Evolutionary conservation across 2,113 vertebrate genomes (phyloP), one percentile per base, ranked within the genome.

Genomic region (Hippocampus barbouri): DNA sequence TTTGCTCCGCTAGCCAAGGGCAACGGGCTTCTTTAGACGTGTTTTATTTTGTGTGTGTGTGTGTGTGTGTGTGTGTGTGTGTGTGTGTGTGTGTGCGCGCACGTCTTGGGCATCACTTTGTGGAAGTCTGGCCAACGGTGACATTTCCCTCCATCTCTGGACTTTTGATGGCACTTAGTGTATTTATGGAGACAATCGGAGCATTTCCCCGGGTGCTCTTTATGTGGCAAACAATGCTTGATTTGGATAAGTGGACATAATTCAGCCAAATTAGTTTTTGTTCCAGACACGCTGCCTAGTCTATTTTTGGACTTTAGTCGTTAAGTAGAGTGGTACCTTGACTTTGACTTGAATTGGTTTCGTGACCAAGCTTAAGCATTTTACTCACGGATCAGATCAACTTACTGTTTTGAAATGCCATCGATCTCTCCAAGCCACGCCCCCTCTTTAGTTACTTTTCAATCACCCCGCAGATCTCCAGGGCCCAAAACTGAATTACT

Each of bases 31-130:
- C 60, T 75, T 74, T 10, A 21, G 70, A 59, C 73, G 68, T 54
- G 40, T 63, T 85, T 84, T 79, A 79, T 83, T 80, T 77, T 61
- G 47, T 4, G 34, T 74, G 72, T 74, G 79, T 38, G 60, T 34
- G 45, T 43, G 41, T 43, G 41, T 79, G 78, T 61, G 51, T 3
- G n/a, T n/a, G n/a, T n/a, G n/a, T n/a, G n/a, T n/a, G n/a, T n/a
- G n/a, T n/a, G n/a, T n/a, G 34, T 76, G 72, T 75, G 78, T n/a
- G 20, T 41, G 30, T 34, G 30, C 4, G 34, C 5, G 1, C 30
- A 34, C 34, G 6, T 38, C 12, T 59, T 59, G 4, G 27, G 21
- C 62, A 65, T 23, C 40, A 7, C 27, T 61, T 14, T 41, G 62
- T 43, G 21, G n/a, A 65, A 23, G 34, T 65, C 62, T 43, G 38